These are phyloP conservation scores for Drosophila prosaltans DNA, from an alignment of 1,140 invertebrate species.

Conservation along the genomic window DNA sequence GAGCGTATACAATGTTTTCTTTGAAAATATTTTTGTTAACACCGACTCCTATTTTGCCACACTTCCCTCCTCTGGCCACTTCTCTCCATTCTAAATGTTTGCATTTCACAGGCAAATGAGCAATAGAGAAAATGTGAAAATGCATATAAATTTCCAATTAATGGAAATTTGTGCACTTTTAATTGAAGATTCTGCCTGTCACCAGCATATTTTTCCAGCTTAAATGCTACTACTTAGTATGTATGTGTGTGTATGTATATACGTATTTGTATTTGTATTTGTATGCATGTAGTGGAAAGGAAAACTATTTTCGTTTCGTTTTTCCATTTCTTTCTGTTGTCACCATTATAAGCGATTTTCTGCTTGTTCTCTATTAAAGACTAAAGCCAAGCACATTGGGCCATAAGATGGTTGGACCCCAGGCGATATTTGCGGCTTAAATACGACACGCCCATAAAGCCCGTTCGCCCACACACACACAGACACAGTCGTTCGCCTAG, in stretches of 20 bases:
- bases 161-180: conserved; percentile 7
- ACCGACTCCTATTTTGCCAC: conserved; percentile 13
- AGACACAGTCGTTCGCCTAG: conserved; percentile 1
- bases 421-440: conserved; percentile 73
- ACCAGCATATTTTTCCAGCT: conserved; percentile 2
- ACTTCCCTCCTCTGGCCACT: conserved; percentile 6
- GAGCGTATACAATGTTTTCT: conserved; percentile 66
- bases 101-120: conserved; percentile 45
- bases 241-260: too few species aligned
- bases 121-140: conserved; percentile 31
- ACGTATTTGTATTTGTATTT: too few species aligned
- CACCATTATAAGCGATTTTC: conserved; percentile 72
- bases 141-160: conserved; percentile 10
- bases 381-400: conserved; percentile 37
- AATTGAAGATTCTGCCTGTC: conserved; percentile 7
- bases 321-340: not conserved
- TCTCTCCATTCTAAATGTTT: conserved; percentile 31
- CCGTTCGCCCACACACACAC: conserved; percentile 19
- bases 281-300: not conserved
- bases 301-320: conserved; percentile 47
- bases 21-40: conserved; percentile 77
- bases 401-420: conserved; percentile 65
- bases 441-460: conserved; percentile 67
- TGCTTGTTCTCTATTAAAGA: conserved; percentile 77
- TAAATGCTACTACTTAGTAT: not conserved